Conservation (phyloP, 2,888 invertebrate species). For the Agrypnus murinus region DNA sequence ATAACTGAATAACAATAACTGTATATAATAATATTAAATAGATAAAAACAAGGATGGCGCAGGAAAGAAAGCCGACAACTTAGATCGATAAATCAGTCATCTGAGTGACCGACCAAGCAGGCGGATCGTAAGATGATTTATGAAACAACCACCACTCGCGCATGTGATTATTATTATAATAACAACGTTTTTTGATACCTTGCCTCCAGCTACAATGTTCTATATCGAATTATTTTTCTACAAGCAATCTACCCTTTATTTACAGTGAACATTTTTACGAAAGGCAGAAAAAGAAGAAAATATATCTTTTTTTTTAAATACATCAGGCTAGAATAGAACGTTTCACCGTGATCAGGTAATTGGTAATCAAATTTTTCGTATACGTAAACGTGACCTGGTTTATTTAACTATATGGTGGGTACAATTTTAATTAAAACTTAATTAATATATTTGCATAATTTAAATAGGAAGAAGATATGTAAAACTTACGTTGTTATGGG, state of each 20-base stretch:
- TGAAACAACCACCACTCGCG: constrained; percentile 67
- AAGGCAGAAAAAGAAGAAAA: constrained; percentile 19
- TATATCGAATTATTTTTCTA: constrained; percentile 56
- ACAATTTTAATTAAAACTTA: constrained; percentile 45
- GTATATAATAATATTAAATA: constrained; percentile 49
- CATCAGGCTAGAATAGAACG: constrained; percentile 18
- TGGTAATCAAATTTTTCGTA: constrained; percentile 44
- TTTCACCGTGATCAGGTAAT: constrained; percentile 36
- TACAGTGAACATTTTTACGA: background rate
- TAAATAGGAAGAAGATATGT: constrained; percentile 30
- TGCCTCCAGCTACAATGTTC: constrained; percentile 63
- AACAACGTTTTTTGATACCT: constrained; percentile 69
- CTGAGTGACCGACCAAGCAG: constrained; percentile 68
- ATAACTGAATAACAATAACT: constrained; percentile 45
- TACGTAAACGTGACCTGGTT: constrained; percentile 43
- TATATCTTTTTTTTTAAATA: constrained; percentile 7
- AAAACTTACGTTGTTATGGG: constrained; percentile 35
- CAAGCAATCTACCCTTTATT: constrained; percentile 33
- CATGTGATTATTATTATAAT: constrained; percentile 71
- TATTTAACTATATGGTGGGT: constrained; percentile 43
- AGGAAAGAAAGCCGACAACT: constrained; percentile 64
- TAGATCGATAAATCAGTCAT: constrained; percentile 71
- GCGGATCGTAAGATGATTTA: constrained; percentile 71
- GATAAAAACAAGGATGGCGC: constrained; percentile 51
- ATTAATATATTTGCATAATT: constrained; percentile 43